phyloP scores from a whole-genome alignment of 1,140 invertebrate genomes.

The Drosophila asahinai region DNA sequence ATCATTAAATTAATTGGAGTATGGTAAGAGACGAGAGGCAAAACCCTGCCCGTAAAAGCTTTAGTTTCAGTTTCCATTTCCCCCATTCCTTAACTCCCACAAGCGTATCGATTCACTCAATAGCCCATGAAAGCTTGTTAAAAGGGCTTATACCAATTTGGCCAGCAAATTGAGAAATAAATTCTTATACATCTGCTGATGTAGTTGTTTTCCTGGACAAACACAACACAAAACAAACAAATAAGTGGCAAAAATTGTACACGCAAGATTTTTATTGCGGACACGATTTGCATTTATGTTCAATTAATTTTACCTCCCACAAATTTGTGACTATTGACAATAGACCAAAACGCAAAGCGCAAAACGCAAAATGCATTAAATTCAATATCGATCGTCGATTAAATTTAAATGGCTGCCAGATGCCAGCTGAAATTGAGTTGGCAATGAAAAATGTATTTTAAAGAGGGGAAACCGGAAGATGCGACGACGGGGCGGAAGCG shows the following conservation, averaged over 20 bases:
- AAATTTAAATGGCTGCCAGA: constrained; percentile 14
- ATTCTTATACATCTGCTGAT: constrained; percentile 10
- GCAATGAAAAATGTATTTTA: constrained; percentile 24
- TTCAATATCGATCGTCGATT: constrained; percentile 39
- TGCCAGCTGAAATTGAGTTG: constrained; percentile 17
- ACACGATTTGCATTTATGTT: constrained; percentile 14
- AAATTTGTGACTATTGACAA: constrained; percentile 5
- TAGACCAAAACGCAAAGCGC: constrained; percentile 1
- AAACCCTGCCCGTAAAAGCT: constrained; percentile 8
- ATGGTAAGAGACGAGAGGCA: not conserved
- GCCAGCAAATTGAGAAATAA: constrained; percentile 37
- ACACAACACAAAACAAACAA: constrained; percentile 8
- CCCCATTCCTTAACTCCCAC: not conserved
- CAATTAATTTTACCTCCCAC: constrained; percentile 20
- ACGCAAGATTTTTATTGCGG: not conserved
- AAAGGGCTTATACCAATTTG: constrained; percentile 20
- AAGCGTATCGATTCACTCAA: constrained; percentile 34
- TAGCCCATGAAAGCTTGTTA: constrained; percentile 33
- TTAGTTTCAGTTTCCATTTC: constrained; percentile 9
- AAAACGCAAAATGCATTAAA: not conserved
- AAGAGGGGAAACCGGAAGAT: not conserved
- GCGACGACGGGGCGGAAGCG: constrained; percentile 42
- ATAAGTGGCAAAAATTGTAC: not conserved
- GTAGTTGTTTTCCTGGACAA: not conserved
- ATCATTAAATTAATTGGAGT: not conserved